phyloP scores from a whole-genome alignment of 2,113 vertebrate species.

The Tricholaema leucomelas region DNA sequence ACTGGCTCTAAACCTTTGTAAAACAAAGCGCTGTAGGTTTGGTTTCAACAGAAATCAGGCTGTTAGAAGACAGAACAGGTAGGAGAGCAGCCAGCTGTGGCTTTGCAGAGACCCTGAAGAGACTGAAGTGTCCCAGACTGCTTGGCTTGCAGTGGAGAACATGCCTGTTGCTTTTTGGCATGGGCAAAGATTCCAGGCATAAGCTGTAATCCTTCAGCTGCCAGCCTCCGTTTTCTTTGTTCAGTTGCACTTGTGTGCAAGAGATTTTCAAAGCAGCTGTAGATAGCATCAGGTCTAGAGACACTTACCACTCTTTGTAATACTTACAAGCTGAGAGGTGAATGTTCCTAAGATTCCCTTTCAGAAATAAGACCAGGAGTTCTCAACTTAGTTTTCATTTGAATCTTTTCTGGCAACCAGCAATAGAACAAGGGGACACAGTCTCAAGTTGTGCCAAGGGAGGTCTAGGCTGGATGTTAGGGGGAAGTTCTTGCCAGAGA shows the following conservation, averaged over 20 bases:
- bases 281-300: background rate
- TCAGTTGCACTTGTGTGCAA: background rate
- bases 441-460: too few relatives aligned
- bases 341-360: background rate
- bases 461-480: too few relatives aligned
- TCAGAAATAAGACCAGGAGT: background rate
- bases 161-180: background rate
- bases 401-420: background rate
- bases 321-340: background rate
- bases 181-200: background rate
- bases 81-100: background rate
- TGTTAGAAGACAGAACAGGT: background rate
- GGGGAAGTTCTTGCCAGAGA: too few relatives aligned
- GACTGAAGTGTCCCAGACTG: background rate
- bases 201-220: background rate
- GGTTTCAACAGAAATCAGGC: background rate
- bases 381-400: background rate
- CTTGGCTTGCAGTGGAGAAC: background rate
- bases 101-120: background rate
- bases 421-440: too few relatives aligned
- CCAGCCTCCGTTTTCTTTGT: rapidly evolving
- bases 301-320: background rate
- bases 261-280: background rate
- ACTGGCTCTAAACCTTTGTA: background rate
- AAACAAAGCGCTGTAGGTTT: background rate